Percentiles rank a stretch among this genome's conserved stretches.
Evolutionary conservation across 2,113 vertebrate genomes (phyloP).

Genomic region (human): DNA sequence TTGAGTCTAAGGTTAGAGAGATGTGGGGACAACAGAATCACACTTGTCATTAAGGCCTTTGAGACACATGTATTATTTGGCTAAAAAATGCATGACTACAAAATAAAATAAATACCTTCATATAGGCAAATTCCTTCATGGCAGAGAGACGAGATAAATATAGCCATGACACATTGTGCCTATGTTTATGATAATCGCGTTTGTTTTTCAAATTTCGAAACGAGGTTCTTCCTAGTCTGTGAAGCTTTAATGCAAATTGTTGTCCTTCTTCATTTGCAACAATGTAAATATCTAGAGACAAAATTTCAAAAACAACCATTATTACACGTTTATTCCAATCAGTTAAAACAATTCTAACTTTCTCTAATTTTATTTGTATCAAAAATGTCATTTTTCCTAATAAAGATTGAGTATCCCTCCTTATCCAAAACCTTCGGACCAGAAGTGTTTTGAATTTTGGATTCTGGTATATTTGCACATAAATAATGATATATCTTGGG

Average conservation of each 20-base stretch:
- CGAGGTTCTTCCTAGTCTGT: conserved; percentile 95
- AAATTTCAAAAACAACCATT: conserved; percentile 17
- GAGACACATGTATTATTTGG: not conserved
- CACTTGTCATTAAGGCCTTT: not conserved
- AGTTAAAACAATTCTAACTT: conserved; percentile 27
- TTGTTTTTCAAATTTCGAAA: conserved; percentile 98
- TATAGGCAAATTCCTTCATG: conserved; percentile 99
- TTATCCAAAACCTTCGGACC: not conserved
- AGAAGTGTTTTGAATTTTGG: not conserved
- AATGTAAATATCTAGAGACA: conserved; percentile 94
- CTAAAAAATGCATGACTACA: not conserved
- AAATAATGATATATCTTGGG: not conserved
- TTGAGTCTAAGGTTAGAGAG: not conserved
- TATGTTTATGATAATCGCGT: conserved; percentile 96
- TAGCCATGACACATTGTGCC: conserved; percentile 96
- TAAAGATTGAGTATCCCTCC: not conserved
- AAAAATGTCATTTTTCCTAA: conserved; percentile 11
- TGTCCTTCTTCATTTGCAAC: conserved; percentile 92
- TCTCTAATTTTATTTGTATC: not conserved
- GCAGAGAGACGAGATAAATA: conserved; percentile 98
- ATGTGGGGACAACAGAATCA: not conserved
- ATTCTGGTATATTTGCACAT: not conserved
- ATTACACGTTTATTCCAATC: not conserved
- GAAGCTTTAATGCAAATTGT: conserved; percentile 95
- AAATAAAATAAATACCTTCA: conserved; percentile 91